Conservation (phyloP, 2,888 invertebrate genomes). For the Lysandra coridon region DNA sequence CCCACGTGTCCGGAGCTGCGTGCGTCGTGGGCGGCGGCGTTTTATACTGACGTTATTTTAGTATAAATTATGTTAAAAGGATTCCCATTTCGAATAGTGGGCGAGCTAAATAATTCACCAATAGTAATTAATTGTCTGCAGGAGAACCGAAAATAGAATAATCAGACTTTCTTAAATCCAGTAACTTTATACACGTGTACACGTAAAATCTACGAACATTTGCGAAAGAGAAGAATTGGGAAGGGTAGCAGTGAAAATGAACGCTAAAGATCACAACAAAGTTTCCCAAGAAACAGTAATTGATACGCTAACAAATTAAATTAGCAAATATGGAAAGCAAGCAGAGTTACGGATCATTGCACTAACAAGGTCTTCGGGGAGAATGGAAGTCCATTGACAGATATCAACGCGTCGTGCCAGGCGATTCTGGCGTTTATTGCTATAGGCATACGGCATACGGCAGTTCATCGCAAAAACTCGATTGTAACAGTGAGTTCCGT, state of each 20-base stretch:
- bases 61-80: conserved; percentile 53
- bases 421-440: conserved; percentile 31
- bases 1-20: neutral
- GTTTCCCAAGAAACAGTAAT: neutral
- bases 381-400: conserved; percentile 32
- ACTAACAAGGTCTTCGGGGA: conserved; percentile 28
- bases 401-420: conserved; percentile 34
- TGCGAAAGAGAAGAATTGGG: neutral
- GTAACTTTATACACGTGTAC: neutral
- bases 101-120: conserved; percentile 34
- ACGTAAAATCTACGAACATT: neutral
- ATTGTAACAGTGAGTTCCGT: conserved; percentile 52
- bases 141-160: neutral
- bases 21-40: conserved; percentile 61
- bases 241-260: neutral
- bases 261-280: neutral
- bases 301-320: neutral
- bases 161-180: neutral
- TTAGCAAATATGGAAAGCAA: conserved; percentile 20
- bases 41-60: conserved; percentile 69
- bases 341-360: conserved; percentile 29
- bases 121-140: neutral
- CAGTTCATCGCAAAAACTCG: conserved; percentile 49
- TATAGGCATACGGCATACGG: conserved; percentile 34
- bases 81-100: conserved; percentile 46